Base-by-base conservation (phyloP, 2,888 invertebrate genomes). In the Eupeodes latifasciatus region DNA sequence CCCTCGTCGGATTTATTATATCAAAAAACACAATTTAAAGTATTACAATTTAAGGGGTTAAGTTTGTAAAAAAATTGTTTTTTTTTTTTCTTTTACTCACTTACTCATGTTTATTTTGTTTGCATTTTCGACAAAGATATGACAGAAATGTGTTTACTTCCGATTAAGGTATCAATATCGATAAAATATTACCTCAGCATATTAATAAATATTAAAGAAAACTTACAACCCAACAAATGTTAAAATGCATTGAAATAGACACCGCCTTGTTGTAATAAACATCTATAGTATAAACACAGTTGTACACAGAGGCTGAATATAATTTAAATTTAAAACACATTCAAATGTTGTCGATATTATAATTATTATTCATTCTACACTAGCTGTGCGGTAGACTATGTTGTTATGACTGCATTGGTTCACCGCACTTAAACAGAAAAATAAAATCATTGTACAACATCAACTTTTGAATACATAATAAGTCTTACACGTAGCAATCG, bases 361-460 rank as follows among this genome's bases (percentile, higher is more conserved):
- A 9, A 57, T 62, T 62, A 62, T 16, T 62, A 62, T 40, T 61
- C 57, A 36, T 57, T 57, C 19, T 11, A 11, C 40, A 62, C 40
- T 62, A 1, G 10, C 0, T 11, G 61, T 40, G 61, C 5, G 6
- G 5, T 5, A n/a, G 0, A 40, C 36, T 61, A 6, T n/a, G 1
- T 34, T 40, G 36, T 4, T 5, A 61, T 36, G 61, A 40, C 5
- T 40, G 10, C 4, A 10, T 61, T 57, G 10, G 5, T 59, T 59
- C 5, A 59, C 12, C 40, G 9, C 5, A 40, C 40, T 40, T 9
- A 7, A 40, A 40, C 40, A 40, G 9, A 40, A 40, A 40, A 7
- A 40, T n/a, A 7, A 14, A 36, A 34, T 14, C 14, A n/a, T 9
- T 36, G 7, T 61, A n/a, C 2, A 61, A 61, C 36, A 36, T n/a